phyloP scores from a whole-genome alignment of 2,113 vertebrate species.

The Colossoma macropomum region DNA sequence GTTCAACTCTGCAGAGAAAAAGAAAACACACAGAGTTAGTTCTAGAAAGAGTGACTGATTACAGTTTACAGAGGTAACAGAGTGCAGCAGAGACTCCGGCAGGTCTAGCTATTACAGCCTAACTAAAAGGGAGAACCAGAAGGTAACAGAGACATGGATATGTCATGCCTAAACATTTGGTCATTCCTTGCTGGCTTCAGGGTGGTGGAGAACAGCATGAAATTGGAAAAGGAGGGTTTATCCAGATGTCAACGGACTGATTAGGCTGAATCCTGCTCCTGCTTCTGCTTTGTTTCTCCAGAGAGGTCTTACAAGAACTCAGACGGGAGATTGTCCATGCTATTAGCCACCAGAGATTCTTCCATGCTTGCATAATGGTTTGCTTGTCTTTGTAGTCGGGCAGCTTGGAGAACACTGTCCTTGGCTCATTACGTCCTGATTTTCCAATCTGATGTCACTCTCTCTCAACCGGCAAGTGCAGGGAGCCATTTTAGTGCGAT shows the following conservation, averaged over 20 bases:
- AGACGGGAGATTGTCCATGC: background rate
- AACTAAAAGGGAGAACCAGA: no score
- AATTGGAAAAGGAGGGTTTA: slow-evolving; percentile 23
- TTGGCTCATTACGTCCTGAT: slow-evolving; percentile 2
- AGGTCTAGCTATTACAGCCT: no score
- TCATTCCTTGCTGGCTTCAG: background rate
- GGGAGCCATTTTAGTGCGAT: background rate
- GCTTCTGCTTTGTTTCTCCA: background rate
- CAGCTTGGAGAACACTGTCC: background rate
- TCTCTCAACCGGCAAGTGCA: background rate
- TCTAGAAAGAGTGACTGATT: no score
- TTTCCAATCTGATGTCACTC: background rate
- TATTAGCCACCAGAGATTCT: background rate
- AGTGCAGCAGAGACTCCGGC: no score
- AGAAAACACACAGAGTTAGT: no score
- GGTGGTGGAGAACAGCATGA: background rate
- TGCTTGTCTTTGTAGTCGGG: background rate
- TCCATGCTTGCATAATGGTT: background rate
- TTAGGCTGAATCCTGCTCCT: background rate
- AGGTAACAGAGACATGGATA: no score
- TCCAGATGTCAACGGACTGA: background rate
- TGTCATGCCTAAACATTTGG: slow-evolving; percentile 11
- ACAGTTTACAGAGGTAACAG: no score
- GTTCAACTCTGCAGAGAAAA: no score
- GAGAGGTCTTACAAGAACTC: background rate